Evolutionary conservation across 1,140 invertebrate species (phyloP), one percentile per base, ranked within the genome.

Genomic region (Nomia melanderi): DNA sequence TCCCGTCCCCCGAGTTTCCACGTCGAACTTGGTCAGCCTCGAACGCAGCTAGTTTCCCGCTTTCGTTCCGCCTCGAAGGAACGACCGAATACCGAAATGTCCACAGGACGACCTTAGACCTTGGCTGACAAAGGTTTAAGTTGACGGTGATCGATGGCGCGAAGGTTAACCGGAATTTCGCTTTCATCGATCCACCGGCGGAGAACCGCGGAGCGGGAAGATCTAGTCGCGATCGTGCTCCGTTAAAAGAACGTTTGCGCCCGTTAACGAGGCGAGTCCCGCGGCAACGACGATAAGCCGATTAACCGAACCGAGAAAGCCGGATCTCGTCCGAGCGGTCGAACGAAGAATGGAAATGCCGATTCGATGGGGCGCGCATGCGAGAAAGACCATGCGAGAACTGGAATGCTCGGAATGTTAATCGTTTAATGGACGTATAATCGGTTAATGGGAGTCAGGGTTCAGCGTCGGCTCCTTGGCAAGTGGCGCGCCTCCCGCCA

Each of bases 371-470:
- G 31, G 56, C 44, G 47, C 53, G 54, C 39, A 69, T 57, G 71
- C 7, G 53, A 14, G 29, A 12, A 29, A 29, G 7, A 17, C 59
- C 17, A 33, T n/a, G 39, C 75, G 64, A 81, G 79, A 85, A 82
- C 72, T 72, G 77, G 80, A 84, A 88, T 87, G 84, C 78, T 77
- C 65, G 86, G 86, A 88, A 87, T 87, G 83, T 88, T 88, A 88
- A 89, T 89, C 83, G 84, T 86, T 88, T 88, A 89, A 89, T 88
- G 59, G 83, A 77, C 41, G 66, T 78, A 85, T 87, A 89, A 89
- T 89, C 86, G 81, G 82, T 82, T 88, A 87, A 88, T 88, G 72
- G 79, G 77, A 67, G 76, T 77, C 65, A 33, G 76, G 56, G 80
- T 81, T 84, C 76, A 86, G 59, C 72, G 4, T 4, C 72, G 64